phyloP scores from a whole-genome alignment of 2,888 invertebrate species.

The Physocephala rufipes region DNA sequence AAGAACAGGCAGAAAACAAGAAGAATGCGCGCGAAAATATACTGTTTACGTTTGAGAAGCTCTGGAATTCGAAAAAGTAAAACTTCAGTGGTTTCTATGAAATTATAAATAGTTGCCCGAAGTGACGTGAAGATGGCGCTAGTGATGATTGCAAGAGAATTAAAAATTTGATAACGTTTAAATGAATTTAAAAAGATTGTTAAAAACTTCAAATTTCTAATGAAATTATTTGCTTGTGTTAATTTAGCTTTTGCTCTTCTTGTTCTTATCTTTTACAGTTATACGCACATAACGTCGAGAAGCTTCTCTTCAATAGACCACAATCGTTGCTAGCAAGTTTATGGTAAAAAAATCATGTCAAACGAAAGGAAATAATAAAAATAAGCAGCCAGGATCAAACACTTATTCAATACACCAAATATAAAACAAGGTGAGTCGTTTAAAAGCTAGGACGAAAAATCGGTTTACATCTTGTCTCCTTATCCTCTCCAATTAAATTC shows the following conservation, averaged over 20 bases:
- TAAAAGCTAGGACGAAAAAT: no score
- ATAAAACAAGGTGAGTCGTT: slow-evolving; percentile 38
- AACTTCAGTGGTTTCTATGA: slow-evolving; percentile 1
- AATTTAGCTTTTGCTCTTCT: not conserved
- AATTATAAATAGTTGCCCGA: not conserved
- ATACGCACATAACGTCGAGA: not conserved
- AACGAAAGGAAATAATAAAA: slow-evolving; percentile 20
- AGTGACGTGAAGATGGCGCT: slow-evolving; percentile 17
- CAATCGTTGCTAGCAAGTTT: slow-evolving; percentile 13
- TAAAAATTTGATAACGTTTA: not conserved
- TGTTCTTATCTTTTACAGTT: slow-evolving; percentile 20
- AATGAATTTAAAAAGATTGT: not conserved
- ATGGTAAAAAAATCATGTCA: slow-evolving; percentile 23
- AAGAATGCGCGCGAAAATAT: slow-evolving; percentile 23
- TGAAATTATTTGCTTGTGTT: not conserved
- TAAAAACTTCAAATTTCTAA: not conserved
- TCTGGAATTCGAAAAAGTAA: not conserved
- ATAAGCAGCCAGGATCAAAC: not conserved
- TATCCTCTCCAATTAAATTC: no score
- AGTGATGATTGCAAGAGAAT: not conserved
- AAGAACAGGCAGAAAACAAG: not conserved
- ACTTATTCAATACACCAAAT: slow-evolving; percentile 33
- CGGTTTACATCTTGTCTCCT: no score
- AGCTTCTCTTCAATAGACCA: slow-evolving; percentile 14
- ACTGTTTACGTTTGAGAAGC: slow-evolving; percentile 4